Conservation (phyloP, 2,113 vertebrate genomes). For the Brevimyrus niger region DNA sequence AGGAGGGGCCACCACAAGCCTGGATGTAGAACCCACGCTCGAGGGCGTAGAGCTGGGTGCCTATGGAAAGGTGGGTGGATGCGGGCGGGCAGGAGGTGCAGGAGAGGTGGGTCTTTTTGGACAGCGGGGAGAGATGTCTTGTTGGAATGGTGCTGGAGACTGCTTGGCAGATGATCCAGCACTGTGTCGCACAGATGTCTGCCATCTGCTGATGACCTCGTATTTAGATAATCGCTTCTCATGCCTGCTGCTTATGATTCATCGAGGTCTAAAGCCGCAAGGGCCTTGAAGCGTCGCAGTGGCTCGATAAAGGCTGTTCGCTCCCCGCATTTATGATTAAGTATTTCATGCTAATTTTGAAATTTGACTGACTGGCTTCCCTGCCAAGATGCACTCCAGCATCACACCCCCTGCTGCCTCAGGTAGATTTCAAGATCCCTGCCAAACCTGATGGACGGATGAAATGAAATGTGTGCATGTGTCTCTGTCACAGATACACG, state of each 20-base stretch:
- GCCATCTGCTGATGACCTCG: background rate
- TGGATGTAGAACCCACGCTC: constrained; percentile 77
- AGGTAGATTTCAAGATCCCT: background rate
- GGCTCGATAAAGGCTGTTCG: background rate
- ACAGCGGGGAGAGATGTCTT: background rate
- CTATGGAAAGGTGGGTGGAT: constrained; percentile 70
- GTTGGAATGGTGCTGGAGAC: background rate
- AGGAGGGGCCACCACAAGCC: constrained; percentile 59
- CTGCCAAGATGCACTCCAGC: background rate
- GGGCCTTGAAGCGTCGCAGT: background rate
- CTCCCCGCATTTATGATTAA: background rate
- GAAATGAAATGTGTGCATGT: background rate
- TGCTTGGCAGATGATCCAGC: background rate
- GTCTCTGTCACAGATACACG: background rate
- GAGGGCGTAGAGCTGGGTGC: constrained; percentile 85
- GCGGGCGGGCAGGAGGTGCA: background rate
- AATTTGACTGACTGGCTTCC: background rate
- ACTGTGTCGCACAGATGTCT: background rate
- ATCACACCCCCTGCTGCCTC: background rate
- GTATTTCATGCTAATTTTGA: background rate
- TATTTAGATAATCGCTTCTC: background rate
- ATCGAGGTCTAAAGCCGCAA: background rate
- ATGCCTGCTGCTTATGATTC: background rate
- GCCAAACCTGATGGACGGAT: background rate
- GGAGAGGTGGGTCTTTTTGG: background rate